A percentile compares a stretch with the other conserved stretches of the same genome.
Conservation (phyloP, 2,888 invertebrate species). For the Teleiodes luculella region DNA sequence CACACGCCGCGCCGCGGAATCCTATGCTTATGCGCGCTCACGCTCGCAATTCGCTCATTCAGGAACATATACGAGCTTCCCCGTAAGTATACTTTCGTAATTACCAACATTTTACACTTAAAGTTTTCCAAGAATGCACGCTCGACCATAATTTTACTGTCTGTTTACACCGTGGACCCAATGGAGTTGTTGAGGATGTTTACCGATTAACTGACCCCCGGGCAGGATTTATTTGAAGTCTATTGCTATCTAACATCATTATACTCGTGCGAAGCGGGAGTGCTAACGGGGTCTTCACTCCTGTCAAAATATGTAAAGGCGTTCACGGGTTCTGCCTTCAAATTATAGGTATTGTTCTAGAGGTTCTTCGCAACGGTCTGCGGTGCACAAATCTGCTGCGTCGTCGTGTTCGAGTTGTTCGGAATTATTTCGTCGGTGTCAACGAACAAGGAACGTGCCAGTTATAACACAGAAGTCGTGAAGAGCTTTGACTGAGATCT, state of each 20-base stretch:
- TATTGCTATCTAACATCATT: conserved; percentile 4
- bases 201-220: conserved; percentile 1
- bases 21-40: conserved; percentile 33
- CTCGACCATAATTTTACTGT: conserved; percentile 34
- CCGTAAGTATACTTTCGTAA: conserved; percentile 41
- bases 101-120: conserved; percentile 42
- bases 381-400: conserved; percentile 7
- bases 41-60: conserved; percentile 39
- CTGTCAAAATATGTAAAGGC: conserved; percentile 13
- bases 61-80: conserved; percentile 36
- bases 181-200: conserved; percentile 8
- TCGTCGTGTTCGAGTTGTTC: not conserved
- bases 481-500: not conserved
- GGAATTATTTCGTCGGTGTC: conserved; percentile 5
- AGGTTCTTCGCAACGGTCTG: conserved; percentile 2
- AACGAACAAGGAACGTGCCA: not conserved
- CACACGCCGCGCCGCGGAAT: conserved; percentile 34
- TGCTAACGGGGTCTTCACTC: conserved; percentile 5
- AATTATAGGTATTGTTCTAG: conserved; percentile 14
- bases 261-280: conserved; percentile 5
- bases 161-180: conserved; percentile 28
- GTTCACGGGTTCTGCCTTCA: conserved; percentile 11
- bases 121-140: conserved; percentile 39
- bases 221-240: conserved; percentile 5
- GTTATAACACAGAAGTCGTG: conserved; percentile 7